These are phyloP conservation scores for Pyralis farinalis DNA, from an alignment of 2,888 invertebrate genomes.

Conservation along the genomic window DNA sequence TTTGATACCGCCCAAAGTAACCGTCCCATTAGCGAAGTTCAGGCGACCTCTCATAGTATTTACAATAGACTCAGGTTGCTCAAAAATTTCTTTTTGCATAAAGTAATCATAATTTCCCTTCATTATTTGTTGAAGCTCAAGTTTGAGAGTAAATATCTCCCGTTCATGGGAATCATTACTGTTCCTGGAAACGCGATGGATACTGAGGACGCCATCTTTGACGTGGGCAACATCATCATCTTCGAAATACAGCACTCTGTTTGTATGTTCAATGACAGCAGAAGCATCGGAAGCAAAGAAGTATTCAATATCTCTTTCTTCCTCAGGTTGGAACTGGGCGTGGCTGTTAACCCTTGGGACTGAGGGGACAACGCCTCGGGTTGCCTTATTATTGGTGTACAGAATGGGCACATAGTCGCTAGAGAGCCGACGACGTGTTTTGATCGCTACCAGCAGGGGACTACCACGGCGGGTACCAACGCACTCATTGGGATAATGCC, in stretches of 20 bases:
- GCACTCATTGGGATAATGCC: conserved; percentile 97
- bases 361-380: conserved; percentile 82
- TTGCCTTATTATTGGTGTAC: conserved; percentile 84
- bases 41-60: conserved; percentile 99
- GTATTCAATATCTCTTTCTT: conserved; percentile 97
- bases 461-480: conserved; percentile 98
- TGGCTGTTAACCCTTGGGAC: conserved; percentile 92
- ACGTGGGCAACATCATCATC: conserved; percentile 98
- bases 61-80: conserved; percentile 99
- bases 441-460: conserved; percentile 98
- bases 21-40: conserved; percentile 92
- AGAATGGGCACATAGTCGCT: conserved; percentile 99
- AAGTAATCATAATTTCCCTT: conserved; percentile 99
- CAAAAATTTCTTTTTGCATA: conserved; percentile 99
- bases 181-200: conserved; percentile 89
- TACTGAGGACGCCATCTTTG: conserved; percentile 94
- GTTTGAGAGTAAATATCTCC: conserved; percentile 97
- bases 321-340: conserved; percentile 94
- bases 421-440: conserved; percentile 94
- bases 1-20: conserved; percentile 98
- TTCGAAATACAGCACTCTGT: conserved; percentile 98
- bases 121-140: conserved; percentile 99
- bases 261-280: conserved; percentile 99
- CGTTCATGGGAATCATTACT: conserved; percentile 92
- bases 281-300: conserved; percentile 99